Evolutionary conservation across 53 echinoderm and acorn worm species (phyloP), one percentile per base, ranked within the genome.

Genomic region (Astropecten irregularis): DNA sequence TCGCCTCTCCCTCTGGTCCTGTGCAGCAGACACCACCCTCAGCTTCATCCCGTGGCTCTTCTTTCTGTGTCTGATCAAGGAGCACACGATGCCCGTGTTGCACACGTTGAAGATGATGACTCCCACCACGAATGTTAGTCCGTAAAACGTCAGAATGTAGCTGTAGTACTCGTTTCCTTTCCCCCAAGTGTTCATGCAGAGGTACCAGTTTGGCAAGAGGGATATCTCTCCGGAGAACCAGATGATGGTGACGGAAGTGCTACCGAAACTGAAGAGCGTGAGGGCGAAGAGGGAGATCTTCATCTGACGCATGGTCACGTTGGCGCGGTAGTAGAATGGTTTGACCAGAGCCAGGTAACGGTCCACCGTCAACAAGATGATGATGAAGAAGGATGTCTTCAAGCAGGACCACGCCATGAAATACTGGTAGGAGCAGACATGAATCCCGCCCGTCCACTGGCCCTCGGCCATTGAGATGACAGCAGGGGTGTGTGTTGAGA

Each of bases 361-460:
- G 61, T 93, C 93, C 4, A 93, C 35, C 4, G 90, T 93, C 58
- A 89, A 53, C 31, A 90, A 18, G 33, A 86, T 42, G 27, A 93
- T 66, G 61, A 86, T 87, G 10, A 93, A 87, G 77, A 87, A 93
- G 7, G 93, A 89, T 33, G 90, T 68, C 60, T 93, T 92, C 26
- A 89, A 61, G 38, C 68, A 93, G 23, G 90, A 83, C 93, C 93
- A 93, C 0, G 87, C 82, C 77, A 93, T 82, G 57, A 76, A 87
- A 61, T 93, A 93, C 48, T 93, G 93, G 35, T 83, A 56, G 29
- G 83, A 76, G 47, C 93, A 93, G 10, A 84, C 77, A 39, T 47
- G 14, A 16, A 54, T 37, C 3, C 62, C 82, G 11, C 93, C 93
- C 2, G 64, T 46, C 93, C 93, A 93, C 18, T 35, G 51, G 13